Percentiles rank a stretch among this genome's conserved stretches.
Conservation (phyloP, 2,888 invertebrate species). For the Dinocampus coccinellae region DNA sequence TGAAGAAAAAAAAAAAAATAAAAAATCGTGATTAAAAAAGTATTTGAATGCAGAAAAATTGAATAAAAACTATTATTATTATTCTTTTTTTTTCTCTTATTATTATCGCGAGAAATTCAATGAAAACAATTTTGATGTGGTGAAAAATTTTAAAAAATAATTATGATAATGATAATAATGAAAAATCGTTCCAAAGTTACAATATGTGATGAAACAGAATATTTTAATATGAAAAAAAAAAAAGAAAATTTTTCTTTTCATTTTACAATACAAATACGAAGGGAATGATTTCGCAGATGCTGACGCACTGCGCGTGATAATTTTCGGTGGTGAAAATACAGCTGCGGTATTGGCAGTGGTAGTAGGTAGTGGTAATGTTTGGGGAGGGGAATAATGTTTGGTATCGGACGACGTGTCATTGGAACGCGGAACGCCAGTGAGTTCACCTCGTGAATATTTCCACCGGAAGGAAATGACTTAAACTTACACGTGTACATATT, state of each 20-base stretch:
- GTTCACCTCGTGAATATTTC: constrained; percentile 55
- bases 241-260: too few species aligned
- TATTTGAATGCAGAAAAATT: too few species aligned
- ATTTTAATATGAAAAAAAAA: too few species aligned
- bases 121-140: too few species aligned
- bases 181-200: too few species aligned
- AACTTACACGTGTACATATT: constrained; percentile 8
- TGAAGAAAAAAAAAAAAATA: background rate
- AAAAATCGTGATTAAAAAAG: background rate
- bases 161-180: too few species aligned
- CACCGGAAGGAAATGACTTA: constrained; percentile 23
- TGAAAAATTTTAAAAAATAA: too few species aligned
- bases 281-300: background rate
- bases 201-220: too few species aligned
- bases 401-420: constrained; percentile 55
- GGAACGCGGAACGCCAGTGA: constrained; percentile 62
- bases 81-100: too few species aligned
- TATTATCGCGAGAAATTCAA: too few species aligned
- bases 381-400: constrained; percentile 43
- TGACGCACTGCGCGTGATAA: constrained; percentile 14
- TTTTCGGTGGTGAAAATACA: constrained; percentile 20
- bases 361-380: too few species aligned
- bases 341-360: constrained; percentile 13
- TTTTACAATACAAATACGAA: background rate
- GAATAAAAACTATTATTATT: too few species aligned